A percentile compares a stretch with the other conserved stretches of the same genome.
phyloP scores from a whole-genome alignment of 2,113 vertebrate genomes.

The Porphyrio hochstetteri region DNA sequence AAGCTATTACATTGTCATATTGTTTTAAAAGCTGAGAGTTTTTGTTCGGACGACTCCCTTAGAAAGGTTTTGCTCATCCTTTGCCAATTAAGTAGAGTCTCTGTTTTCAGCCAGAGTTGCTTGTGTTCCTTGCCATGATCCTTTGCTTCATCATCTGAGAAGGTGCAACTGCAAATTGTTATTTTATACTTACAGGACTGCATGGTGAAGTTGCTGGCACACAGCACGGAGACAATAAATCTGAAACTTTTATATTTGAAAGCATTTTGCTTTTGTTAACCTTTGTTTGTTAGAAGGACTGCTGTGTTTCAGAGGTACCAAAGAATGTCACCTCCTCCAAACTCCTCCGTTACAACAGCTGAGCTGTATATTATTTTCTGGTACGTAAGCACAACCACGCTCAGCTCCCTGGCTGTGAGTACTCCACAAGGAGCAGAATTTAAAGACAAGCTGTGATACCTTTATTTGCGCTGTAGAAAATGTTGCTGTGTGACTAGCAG shows the following conservation, averaged over 20 bases:
- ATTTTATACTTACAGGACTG: conserved; percentile 1
- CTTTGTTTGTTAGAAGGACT: not conserved
- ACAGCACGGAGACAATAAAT: conserved; percentile 5
- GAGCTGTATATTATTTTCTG: not conserved
- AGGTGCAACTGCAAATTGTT: conserved; percentile 24
- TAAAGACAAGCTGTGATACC: not conserved
- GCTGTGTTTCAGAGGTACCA: not conserved
- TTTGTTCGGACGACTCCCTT: conserved; percentile 15
- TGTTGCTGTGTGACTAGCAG: not conserved
- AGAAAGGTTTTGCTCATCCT: not conserved
- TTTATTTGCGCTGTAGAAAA: not conserved
- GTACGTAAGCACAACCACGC: not conserved
- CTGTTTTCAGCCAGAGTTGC: not conserved
- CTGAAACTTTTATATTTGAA: conserved; percentile 10
- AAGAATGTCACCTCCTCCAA: not conserved
- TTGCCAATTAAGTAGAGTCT: not conserved
- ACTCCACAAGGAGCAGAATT: not conserved
- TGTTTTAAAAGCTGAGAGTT: not conserved
- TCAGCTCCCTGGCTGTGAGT: not conserved
- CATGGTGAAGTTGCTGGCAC: conserved; percentile 20
- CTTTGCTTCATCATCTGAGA: conserved; percentile 16
- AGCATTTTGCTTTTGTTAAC: conserved; percentile 36
- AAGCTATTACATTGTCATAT: not conserved
- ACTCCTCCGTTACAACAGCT: not conserved
- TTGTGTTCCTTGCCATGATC: not conserved